Percentiles rank a stretch among this genome's conserved stretches.
phyloP scores from a whole-genome alignment of 2,797 vertebrate species.

The Coilia nasus region DNA sequence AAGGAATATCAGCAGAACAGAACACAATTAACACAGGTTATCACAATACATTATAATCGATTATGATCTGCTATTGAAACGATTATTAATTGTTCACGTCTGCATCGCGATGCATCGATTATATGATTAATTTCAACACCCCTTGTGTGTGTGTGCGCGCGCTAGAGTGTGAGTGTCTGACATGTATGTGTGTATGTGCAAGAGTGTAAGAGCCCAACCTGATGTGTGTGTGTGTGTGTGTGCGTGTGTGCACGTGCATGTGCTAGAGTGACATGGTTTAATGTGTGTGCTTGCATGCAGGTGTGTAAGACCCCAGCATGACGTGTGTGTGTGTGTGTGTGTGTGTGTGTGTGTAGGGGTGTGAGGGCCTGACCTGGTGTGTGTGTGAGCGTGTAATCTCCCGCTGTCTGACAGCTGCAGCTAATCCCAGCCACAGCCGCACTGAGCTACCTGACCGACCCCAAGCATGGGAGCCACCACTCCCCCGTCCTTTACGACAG shows the following conservation, averaged over 20 bases:
- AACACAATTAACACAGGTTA: too few relatives aligned
- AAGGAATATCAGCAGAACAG: too few relatives aligned
- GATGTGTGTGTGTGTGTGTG: not conserved
- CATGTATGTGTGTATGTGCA: too few relatives aligned
- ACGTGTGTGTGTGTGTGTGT: slow-evolving; percentile 28
- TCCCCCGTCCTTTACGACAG: not conserved
- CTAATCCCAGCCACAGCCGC: slow-evolving; percentile 24
- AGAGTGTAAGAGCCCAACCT: too few relatives aligned
- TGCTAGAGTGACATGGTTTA: too few relatives aligned
- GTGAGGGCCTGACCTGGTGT: slow-evolving; percentile 34
- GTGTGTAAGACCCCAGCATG: slow-evolving; percentile 16
- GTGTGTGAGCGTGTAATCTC: slow-evolving; percentile 42
- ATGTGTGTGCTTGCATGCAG: not conserved
- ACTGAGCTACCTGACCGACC: slow-evolving; percentile 13
- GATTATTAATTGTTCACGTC: too few relatives aligned
- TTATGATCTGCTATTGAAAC: too few relatives aligned
- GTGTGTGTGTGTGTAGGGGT: not conserved
- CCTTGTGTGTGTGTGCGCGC: too few relatives aligned
- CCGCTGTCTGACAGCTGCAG: slow-evolving; percentile 46
- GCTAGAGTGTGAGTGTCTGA: too few relatives aligned
- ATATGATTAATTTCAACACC: too few relatives aligned
- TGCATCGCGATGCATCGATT: too few relatives aligned
- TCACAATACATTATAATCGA: too few relatives aligned
- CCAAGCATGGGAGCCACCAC: not conserved
- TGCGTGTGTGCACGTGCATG: not conserved